These are phyloP conservation scores for Heliconius eleuchia DNA, from an alignment of 1,140 invertebrate genomes.

Conservation along the genomic window DNA sequence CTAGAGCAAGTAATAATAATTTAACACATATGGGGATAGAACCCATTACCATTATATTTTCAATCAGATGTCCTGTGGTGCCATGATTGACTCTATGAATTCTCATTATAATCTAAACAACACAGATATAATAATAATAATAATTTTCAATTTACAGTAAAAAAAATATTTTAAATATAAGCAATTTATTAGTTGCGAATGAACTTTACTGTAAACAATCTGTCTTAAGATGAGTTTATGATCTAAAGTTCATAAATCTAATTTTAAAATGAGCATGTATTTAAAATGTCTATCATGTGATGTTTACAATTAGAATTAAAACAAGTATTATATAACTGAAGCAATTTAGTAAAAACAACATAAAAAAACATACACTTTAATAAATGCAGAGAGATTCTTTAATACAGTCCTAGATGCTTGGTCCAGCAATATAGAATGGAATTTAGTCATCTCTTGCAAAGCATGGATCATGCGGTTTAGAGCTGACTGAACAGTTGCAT, in stretches of 20 bases:
- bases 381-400: conserved; percentile 93
- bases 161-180: not conserved
- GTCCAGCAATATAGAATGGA: conserved; percentile 93
- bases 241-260: not conserved
- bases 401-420: conserved; percentile 94
- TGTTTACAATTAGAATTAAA: not conserved
- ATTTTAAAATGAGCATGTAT: not conserved
- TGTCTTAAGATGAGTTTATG: not conserved
- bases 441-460: conserved; percentile 94
- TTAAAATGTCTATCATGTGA: not conserved
- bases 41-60: too few relatives aligned
- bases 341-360: not conserved
- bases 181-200: not conserved
- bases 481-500: conserved; percentile 85
- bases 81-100: too few relatives aligned
- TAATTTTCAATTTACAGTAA: not conserved
- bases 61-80: too few relatives aligned
- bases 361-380: conserved; percentile 85
- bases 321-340: not conserved
- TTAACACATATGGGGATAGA: too few relatives aligned
- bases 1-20: too few relatives aligned
- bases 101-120: not conserved
- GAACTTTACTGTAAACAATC: not conserved
- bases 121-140: too few relatives aligned
- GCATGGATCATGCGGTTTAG: conserved; percentile 89